A percentile compares a stretch with the other conserved stretches of the same genome.
These are phyloP conservation scores for Myiozetetes cayanensis DNA, from an alignment of 2,113 vertebrate species.

Conservation along the genomic window DNA sequence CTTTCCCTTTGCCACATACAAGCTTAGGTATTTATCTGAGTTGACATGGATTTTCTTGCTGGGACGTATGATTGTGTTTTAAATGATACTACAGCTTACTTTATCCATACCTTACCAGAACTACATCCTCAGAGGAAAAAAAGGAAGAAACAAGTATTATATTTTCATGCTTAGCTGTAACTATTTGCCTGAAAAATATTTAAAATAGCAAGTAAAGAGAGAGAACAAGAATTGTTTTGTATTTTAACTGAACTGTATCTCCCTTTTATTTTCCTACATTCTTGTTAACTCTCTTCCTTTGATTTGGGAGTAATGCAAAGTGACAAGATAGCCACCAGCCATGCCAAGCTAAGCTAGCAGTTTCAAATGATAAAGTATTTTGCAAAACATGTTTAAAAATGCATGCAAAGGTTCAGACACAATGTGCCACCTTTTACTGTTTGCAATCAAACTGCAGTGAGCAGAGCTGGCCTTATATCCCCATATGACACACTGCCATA, in stretches of 20 bases:
- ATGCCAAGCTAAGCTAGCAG: not conserved
- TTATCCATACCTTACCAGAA: not conserved
- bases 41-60: not conserved
- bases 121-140: not conserved
- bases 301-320: not conserved
- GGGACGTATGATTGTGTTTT: not conserved
- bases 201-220: not conserved
- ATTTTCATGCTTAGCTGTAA: not conserved
- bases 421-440: not conserved
- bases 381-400: not conserved
- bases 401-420: not conserved
- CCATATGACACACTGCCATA: not conserved
- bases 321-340: constrained; percentile 36
- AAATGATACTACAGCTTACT: not conserved
- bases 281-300: not conserved
- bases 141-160: not conserved
- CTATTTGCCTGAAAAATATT: not conserved
- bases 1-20: not conserved
- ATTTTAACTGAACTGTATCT: not conserved
- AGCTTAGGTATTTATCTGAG: not conserved
- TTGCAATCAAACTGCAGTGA: not conserved
- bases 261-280: not conserved
- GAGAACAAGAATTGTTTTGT: not conserved
- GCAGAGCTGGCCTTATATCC: not conserved
- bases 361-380: not conserved